Evolutionary conservation across 2,113 vertebrate species (phyloP), one percentile per base, ranked within the genome.

Genomic region (Mionectes macconnelli): DNA sequence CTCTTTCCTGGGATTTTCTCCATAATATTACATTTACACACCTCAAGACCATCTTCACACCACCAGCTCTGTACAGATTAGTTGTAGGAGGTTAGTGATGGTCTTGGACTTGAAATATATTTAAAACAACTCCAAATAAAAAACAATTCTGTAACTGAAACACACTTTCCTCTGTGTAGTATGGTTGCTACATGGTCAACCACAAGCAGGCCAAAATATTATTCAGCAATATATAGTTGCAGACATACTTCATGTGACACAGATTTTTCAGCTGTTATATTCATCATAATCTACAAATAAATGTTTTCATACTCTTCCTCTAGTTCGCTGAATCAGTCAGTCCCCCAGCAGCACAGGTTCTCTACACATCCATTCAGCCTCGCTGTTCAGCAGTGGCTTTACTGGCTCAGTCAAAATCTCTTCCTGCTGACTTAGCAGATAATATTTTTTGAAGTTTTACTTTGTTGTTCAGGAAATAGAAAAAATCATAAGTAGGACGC

Each of bases 161-260:
- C 13, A 27, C 0, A 0, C 5, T 30, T 59, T 79, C 13, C n/a
- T 68, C 79, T 64, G 14, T 55, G 21, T 59, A 74, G 3, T 39
- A 19, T 21, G 6, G 4, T 79, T 73, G 66, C 66, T 44, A 6
- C 72, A 57, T 31, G 8, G 15, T 10, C 40, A 55, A 67, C 13
- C 10, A n/a, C 74, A 69, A 52, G 18, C 23, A 56, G n/a, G 56
- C 3, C 16, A 77, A 67, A 88, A 89, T 27, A 67, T 14, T 66
- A 40, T 23, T 8, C 39, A 83, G 35, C 47, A 47, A 52, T 35
- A 47, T 1, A 6, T 40, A 64, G 30, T 37, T 81, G n/a, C 25
- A 90, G 62, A 18, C 7, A 10, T 50, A 14, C 19, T 73, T 73
- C 40, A 73, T 30, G 44, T 68, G 47, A 45, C 24, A 56, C 10